These are phyloP conservation scores for Petrosia ficiformis DNA, from an alignment of 37 sponge, comb jelly and placozoan species.

Conservation along the genomic window DNA sequence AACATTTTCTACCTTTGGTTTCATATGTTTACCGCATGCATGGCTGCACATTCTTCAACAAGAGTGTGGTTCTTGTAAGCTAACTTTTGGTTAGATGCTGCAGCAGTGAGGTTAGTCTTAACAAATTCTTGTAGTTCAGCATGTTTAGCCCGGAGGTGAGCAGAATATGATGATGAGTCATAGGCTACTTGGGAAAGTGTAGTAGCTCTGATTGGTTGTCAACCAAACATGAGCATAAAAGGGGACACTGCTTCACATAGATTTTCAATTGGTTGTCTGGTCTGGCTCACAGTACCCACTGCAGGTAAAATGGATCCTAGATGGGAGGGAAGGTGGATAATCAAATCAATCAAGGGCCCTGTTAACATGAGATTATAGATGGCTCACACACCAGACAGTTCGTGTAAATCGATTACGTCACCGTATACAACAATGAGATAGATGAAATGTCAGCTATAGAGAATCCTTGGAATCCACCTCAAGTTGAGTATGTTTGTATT, in stretches of 20 bases:
- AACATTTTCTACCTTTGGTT: conserved; percentile 47
- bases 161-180: background rate
- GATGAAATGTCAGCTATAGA: no score
- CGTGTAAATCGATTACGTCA: conserved; percentile 31
- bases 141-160: background rate
- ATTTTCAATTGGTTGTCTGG: conserved; percentile 2
- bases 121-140: background rate
- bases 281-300: conserved; percentile 14
- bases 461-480: no score
- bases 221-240: background rate
- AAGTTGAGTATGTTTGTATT: no score
- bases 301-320: conserved; percentile 17
- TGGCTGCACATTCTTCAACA: no score
- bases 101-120: background rate
- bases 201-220: background rate
- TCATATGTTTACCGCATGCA: conserved; percentile 49
- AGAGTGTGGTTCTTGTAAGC: background rate
- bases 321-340: conserved; percentile 24
- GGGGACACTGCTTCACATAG: no score
- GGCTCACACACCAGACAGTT: conserved; percentile 14
- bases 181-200: background rate
- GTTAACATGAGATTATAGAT: conserved; percentile 33
- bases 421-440: no score
- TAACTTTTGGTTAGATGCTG: background rate
- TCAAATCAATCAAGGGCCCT: no score